Conservation (phyloP, 1,140 invertebrate species). For the Drosophila eugracilis region DNA sequence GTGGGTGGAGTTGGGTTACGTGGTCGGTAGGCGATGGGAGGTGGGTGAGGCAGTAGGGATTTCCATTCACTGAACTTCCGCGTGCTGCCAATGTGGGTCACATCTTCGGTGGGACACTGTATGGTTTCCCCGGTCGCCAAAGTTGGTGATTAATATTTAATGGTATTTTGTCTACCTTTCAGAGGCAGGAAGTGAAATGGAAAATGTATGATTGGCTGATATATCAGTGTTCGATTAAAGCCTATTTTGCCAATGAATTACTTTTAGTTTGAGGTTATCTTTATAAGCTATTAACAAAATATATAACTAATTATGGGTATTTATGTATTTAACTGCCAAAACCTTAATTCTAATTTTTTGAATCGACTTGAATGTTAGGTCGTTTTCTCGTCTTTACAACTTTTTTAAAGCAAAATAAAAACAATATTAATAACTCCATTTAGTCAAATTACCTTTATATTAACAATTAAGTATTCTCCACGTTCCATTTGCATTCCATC, state of each 20-base stretch:
- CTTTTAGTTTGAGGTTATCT: neutral
- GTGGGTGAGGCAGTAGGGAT: neutral
- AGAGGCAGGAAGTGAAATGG: constrained; percentile 22
- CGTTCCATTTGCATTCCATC: neutral
- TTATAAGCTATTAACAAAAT: neutral
- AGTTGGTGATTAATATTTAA: constrained; percentile 48
- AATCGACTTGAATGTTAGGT: too few relatives aligned
- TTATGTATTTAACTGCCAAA: too few relatives aligned
- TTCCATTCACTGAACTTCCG: constrained; percentile 72
- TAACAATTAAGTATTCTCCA: neutral
- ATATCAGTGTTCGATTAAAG: constrained; percentile 2
- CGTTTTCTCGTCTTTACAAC: too few relatives aligned
- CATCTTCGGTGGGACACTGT: constrained; percentile 15
- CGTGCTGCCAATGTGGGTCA: constrained; percentile 67
- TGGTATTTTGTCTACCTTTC: constrained; percentile 33
- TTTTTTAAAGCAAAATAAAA: too few relatives aligned
- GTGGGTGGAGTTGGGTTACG: constrained; percentile 26
- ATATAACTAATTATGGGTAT: too few relatives aligned
- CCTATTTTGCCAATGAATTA: neutral
- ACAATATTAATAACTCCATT: too few relatives aligned
- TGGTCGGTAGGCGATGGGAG: neutral
- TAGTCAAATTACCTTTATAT: constrained; percentile 21
- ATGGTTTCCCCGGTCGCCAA: constrained; percentile 13
- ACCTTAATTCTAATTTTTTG: too few relatives aligned
- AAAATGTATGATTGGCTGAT: neutral